phyloP scores from a whole-genome alignment of 2,888 invertebrate genomes.

The Nyleta sp. region DNA sequence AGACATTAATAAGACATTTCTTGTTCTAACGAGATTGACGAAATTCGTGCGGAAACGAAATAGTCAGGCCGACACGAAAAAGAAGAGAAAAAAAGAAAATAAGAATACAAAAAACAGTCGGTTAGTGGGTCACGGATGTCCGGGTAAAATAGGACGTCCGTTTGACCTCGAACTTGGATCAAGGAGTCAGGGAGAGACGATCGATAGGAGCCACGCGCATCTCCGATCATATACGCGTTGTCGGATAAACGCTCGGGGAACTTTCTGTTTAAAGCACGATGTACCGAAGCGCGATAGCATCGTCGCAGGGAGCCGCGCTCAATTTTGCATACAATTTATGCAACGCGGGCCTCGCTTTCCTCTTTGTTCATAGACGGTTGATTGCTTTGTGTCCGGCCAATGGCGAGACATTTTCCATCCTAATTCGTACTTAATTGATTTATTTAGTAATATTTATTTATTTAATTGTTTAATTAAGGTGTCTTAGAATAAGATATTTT shows the following conservation, averaged over 20 bases:
- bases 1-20: too few species aligned
- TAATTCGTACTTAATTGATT: too few species aligned
- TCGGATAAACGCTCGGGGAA: conserved; percentile 70
- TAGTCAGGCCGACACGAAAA: too few species aligned
- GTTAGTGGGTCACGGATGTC: conserved; percentile 49
- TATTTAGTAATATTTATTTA: too few species aligned
- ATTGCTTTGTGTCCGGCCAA: too few species aligned
- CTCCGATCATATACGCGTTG: conserved; percentile 71
- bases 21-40: too few species aligned
- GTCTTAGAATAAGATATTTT: too few species aligned
- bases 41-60: too few species aligned
- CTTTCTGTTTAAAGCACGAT: conserved; percentile 55
- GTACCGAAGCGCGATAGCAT: conserved; percentile 44
- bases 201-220: conserved; percentile 78
- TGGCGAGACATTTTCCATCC: too few species aligned
- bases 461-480: too few species aligned
- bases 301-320: conserved; percentile 13
- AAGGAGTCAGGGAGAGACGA: conserved; percentile 69
- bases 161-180: conserved; percentile 79
- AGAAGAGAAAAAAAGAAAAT: too few species aligned
- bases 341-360: conserved; percentile 14
- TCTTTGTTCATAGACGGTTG: conserved; percentile 5
- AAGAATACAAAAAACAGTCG: conserved; percentile 40
- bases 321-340: conserved; percentile 36
- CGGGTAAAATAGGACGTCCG: conserved; percentile 54